Conservation (phyloP, 2,888 invertebrate genomes). For the Scaptomyza tumidula region DNA sequence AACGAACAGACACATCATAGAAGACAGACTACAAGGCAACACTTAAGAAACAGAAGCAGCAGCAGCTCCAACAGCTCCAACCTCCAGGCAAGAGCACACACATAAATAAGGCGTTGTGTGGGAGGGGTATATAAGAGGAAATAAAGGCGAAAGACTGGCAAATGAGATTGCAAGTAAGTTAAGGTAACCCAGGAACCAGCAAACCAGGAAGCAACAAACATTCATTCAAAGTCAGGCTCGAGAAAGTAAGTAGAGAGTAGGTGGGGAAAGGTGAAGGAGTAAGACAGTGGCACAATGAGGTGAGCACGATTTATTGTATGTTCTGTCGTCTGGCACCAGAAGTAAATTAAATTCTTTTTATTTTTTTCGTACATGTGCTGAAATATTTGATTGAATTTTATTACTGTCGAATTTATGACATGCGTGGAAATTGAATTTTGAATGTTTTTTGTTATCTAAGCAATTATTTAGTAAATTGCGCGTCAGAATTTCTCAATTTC, state of each 20-base stretch:
- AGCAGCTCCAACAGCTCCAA: slow-evolving; percentile 3
- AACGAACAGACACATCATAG: slow-evolving; percentile 22
- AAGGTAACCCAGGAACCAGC: slow-evolving; percentile 44
- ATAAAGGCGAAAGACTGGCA: slow-evolving; percentile 18
- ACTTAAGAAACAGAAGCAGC: slow-evolving; percentile 17
- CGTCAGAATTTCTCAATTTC: too few species aligned
- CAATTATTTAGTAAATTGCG: slow-evolving; percentile 30
- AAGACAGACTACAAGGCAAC: slow-evolving; percentile 28
- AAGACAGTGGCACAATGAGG: slow-evolving; percentile 12
- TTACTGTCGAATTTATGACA: slow-evolving; percentile 59
- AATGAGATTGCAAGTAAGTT: slow-evolving; percentile 32
- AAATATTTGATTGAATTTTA: slow-evolving; percentile 65
- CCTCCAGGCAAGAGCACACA: slow-evolving; percentile 1
- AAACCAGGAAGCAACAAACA: slow-evolving; percentile 47
- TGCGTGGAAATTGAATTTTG: slow-evolving; percentile 59
- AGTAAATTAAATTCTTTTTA: slow-evolving; percentile 73
- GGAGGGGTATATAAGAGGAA: neutral
- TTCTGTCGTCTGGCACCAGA: slow-evolving; percentile 57
- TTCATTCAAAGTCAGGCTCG: slow-evolving; percentile 32
- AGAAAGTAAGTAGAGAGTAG: neutral
- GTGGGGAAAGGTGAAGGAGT: neutral
- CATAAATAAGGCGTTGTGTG: slow-evolving; percentile 44
- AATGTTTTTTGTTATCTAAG: slow-evolving; percentile 7
- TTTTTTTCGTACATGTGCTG: slow-evolving; percentile 38
- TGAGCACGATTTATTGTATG: slow-evolving; percentile 62